Percentiles rank a stretch among this genome's conserved stretches.
These are phyloP conservation scores for Orius insidiosus DNA, from an alignment of 1,140 invertebrate species.

Conservation along the genomic window DNA sequence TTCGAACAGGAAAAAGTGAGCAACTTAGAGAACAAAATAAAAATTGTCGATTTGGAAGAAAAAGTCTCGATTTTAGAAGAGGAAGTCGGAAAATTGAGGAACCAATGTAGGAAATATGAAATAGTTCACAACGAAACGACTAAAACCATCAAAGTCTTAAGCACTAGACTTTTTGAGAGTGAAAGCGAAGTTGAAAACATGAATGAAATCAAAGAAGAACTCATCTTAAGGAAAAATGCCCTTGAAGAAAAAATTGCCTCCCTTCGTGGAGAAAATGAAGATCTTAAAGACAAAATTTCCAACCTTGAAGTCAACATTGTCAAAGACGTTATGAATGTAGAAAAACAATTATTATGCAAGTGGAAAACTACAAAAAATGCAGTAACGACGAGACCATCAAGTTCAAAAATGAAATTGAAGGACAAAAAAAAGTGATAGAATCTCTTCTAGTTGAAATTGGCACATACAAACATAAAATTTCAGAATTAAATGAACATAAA, in stretches of 20 bases:
- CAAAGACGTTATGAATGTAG: conserved; percentile 11
- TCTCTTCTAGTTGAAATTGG: conserved; percentile 12
- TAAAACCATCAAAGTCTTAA: conserved; percentile 16
- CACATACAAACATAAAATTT: conserved; percentile 7
- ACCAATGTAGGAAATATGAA: conserved; percentile 16
- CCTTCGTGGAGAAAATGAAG: conserved; percentile 9
- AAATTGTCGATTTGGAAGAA: conserved; percentile 13
- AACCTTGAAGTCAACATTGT: conserved; percentile 3
- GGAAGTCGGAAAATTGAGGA: conserved; percentile 1
- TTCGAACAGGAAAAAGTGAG: conserved; percentile 1
- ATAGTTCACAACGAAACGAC: conserved; percentile 11
- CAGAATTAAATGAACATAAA: conserved; percentile 6
- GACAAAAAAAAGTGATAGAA: conserved; percentile 13
- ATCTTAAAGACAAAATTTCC: conserved; percentile 5
- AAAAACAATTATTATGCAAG: conserved; percentile 12
- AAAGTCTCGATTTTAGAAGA: conserved; percentile 8
- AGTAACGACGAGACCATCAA: conserved; percentile 13
- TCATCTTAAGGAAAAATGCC: conserved; percentile 3
- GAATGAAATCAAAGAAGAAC: conserved; percentile 13
- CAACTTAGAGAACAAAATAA: conserved; percentile 11
- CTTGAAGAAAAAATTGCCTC: conserved; percentile 14
- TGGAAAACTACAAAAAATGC: conserved; percentile 13
- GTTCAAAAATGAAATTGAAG: conserved; percentile 7
- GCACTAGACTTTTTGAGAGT: conserved; percentile 13
- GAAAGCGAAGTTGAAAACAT: conserved; percentile 15